Percentiles rank a stretch among this genome's conserved stretches.
Conservation (phyloP, 2,797 vertebrate species). For the Lindbergichthys nudifrons region DNA sequence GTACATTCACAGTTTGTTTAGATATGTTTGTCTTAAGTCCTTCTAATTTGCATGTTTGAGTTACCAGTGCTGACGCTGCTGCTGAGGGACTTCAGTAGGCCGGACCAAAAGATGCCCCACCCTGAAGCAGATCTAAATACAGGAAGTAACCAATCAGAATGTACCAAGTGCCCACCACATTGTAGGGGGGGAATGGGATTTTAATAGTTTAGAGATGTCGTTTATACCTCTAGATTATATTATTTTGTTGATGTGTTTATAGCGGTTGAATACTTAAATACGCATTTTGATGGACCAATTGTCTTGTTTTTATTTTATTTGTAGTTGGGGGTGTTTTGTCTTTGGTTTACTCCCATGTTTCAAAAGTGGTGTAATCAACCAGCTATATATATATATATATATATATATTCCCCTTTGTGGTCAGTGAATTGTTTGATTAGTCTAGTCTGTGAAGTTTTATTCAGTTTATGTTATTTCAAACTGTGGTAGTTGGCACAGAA, state of each 20-base stretch:
- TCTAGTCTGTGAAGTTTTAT: too few relatives aligned
- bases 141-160: background rate
- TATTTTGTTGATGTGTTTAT: background rate
- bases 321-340: background rate
- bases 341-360: background rate
- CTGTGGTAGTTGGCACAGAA: background rate
- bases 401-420: background rate
- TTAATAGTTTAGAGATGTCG: background rate
- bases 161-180: background rate
- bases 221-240: background rate
- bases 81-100: background rate
- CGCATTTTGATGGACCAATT: background rate
- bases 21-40: background rate
- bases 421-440: background rate
- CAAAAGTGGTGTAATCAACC: too few relatives aligned
- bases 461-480: background rate
- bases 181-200: background rate
- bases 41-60: too few relatives aligned
- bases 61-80: background rate
- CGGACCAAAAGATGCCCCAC: background rate
- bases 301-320: background rate
- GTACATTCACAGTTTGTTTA: background rate
- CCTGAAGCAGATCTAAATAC: background rate
- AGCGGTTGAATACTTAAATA: background rate
- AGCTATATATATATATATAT: background rate